Conservation (phyloP, 1,140 invertebrate species). For the Dendroctonus valens region DNA sequence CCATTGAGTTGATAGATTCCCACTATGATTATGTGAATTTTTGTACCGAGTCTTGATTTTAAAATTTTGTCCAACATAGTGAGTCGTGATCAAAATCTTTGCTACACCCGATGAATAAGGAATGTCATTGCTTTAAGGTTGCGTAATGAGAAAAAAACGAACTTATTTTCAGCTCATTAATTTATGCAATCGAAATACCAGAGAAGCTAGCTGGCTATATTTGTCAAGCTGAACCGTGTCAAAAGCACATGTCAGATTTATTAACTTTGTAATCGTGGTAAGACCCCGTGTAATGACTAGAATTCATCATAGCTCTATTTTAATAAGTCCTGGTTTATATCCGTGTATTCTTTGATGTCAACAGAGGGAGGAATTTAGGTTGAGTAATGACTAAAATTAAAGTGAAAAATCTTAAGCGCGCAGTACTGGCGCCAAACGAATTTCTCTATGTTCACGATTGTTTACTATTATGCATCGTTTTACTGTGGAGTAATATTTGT, state of each 20-base stretch:
- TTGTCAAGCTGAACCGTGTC: conserved; percentile 7
- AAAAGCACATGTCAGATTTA: conserved; percentile 6
- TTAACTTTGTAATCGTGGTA: conserved; percentile 4
- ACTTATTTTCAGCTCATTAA: too few species aligned
- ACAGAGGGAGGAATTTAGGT: conserved; percentile 12
- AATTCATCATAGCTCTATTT: conserved; percentile 20
- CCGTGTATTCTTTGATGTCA: conserved; percentile 8
- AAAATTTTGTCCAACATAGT: too few species aligned
- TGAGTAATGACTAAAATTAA: conserved; percentile 9
- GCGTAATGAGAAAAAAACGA: too few species aligned
- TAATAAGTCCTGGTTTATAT: conserved; percentile 16
- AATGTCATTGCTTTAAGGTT: too few species aligned
- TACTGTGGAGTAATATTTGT: too few species aligned
- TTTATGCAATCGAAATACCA: conserved; percentile 3
- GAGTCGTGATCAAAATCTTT: too few species aligned
- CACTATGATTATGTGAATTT: too few species aligned
- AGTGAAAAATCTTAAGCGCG: conserved; percentile 1
- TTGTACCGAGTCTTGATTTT: too few species aligned
- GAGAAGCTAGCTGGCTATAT: conserved; percentile 1
- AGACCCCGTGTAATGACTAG: conserved; percentile 8
- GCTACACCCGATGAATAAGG: too few species aligned
- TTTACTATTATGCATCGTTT: too few species aligned
- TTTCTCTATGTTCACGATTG: too few species aligned
- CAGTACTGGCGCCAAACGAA: neutral
- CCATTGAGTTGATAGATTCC: too few species aligned